Conservation (phyloP, 2,113 vertebrate genomes). For the Eretmodus cyanostictus region DNA sequence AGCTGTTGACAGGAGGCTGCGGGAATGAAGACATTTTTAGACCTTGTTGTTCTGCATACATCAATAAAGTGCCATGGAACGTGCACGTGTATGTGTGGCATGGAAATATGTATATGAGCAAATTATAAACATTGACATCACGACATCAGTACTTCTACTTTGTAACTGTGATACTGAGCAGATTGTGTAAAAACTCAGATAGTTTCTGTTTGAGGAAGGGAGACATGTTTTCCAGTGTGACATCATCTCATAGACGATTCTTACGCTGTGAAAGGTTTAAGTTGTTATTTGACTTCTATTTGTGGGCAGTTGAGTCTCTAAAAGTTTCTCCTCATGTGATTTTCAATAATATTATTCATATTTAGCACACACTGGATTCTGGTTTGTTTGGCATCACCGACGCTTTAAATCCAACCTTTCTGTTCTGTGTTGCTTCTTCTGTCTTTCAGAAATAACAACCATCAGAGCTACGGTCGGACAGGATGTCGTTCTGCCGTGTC, state of each 20-base stretch:
- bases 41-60: not conserved
- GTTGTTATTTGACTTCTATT: not conserved
- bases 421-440: not conserved
- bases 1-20: not conserved
- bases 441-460: not conserved
- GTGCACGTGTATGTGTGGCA: not conserved
- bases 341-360: not conserved
- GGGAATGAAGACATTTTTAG: not conserved
- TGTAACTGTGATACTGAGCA: not conserved
- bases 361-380: accelerated
- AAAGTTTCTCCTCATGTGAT: not conserved
- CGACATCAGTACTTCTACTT: not conserved
- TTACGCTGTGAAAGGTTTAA: not conserved
- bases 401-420: not conserved
- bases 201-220: not conserved
- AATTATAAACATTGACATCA: not conserved
- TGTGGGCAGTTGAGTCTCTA: not conserved
- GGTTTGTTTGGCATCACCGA: not conserved
- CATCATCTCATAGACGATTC: not conserved
- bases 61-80: not conserved
- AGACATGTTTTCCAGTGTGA: not conserved
- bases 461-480: not conserved
- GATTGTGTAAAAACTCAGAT: not conserved
- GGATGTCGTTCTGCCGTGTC: not conserved
- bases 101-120: not conserved